Evolutionary conservation across 2,797 vertebrate genomes (phyloP).

Genomic region (Cuniculus paca): DNA sequence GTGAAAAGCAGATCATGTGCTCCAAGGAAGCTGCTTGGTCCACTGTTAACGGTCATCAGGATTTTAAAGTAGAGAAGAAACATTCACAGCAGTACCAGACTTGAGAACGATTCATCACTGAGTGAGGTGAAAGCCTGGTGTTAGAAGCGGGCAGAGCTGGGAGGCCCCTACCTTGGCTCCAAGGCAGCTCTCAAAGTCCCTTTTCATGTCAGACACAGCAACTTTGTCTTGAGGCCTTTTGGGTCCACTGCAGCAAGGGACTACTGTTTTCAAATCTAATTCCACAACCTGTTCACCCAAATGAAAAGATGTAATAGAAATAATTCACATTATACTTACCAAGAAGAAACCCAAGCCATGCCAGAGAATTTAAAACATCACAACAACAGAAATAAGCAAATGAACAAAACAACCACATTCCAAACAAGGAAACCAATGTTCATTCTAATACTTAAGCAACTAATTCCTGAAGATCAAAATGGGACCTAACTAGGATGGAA

Average conservation of each 20-base stretch:
- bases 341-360: neutral
- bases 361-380: neutral
- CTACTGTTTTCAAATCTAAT: constrained; percentile 94
- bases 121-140: neutral
- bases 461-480: neutral
- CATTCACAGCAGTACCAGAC: neutral
- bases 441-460: neutral
- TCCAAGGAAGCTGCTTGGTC: neutral
- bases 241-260: constrained; percentile 98
- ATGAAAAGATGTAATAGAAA: neutral
- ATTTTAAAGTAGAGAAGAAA: neutral
- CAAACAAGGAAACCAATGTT: neutral
- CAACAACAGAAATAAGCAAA: neutral
- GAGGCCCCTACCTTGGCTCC: constrained; percentile 92
- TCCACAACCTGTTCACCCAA: constrained; percentile 92
- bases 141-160: accelerated
- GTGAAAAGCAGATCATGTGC: neutral
- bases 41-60: neutral
- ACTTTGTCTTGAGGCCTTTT: constrained; percentile 98
- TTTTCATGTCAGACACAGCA: constrained; percentile 95
- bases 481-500: accelerated
- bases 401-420: neutral
- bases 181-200: constrained; percentile 95
- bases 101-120: neutral
- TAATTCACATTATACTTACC: neutral